phyloP scores from a whole-genome alignment of 2,113 vertebrate genomes.

The Amphilophus citrinellus region DNA sequence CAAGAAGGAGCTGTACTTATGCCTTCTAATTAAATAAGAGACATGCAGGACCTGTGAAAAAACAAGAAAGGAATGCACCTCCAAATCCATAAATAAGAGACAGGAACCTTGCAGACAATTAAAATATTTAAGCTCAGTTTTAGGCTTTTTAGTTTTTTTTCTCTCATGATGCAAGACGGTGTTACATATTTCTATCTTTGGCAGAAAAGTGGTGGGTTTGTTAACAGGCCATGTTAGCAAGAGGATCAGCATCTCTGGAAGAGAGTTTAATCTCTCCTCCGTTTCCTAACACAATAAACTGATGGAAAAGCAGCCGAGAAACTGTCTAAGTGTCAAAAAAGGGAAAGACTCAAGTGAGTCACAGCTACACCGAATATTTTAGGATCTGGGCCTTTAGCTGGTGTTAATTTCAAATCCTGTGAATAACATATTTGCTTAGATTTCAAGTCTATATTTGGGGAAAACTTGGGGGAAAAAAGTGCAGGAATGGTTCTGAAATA shows the following conservation, averaged over 20 bases:
- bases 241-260: conserved; percentile 25
- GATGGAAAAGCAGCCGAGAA: conserved; percentile 13
- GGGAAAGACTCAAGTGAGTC: conserved; percentile 32
- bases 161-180: conserved; percentile 18
- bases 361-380: conserved; percentile 27
- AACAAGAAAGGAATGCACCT: not conserved
- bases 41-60: not conserved
- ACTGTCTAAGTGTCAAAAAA: not conserved
- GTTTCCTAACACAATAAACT: not conserved
- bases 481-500: not conserved
- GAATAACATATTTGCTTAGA: not conserved
- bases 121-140: conserved; percentile 3
- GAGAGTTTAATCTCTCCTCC: conserved; percentile 4
- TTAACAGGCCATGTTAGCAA: conserved; percentile 5
- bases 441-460: not conserved
- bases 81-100: not conserved
- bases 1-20: not conserved
- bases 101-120: not conserved
- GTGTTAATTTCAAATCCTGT: conserved; percentile 20
- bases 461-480: not conserved
- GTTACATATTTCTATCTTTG: conserved; percentile 13
- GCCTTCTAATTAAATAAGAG: not conserved
- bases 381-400: not conserved
- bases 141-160: conserved; percentile 11
- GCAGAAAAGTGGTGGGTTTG: conserved; percentile 8